Evolutionary conservation across 1,140 invertebrate species (phyloP), one percentile per base, ranked within the genome.

Genomic region (Pemphigus obesinymphae): DNA sequence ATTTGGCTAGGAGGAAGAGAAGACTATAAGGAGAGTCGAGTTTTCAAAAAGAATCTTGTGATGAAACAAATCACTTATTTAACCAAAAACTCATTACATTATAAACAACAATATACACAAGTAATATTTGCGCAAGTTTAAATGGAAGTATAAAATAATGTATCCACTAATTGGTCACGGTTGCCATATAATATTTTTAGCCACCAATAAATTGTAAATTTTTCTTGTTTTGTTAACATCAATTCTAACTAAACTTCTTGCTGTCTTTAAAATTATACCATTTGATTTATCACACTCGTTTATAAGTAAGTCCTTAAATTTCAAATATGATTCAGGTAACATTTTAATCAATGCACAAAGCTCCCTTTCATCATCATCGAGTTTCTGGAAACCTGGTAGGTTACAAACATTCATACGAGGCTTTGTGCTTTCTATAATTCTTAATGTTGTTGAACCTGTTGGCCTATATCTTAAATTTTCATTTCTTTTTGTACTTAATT

Each of bases 191-290:
- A 83, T 68, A 37, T 82, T 83, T 85, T 93, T 90, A 75, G 90
- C 86, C 7, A 93, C 85, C 4, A 97, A 88, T 87, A 93, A 93
- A 87, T 97, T 95, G 88, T 94, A 96, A 61, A 97, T 90, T 86
- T 95, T 95, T 80, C 95, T 90, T 3, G 95, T 97, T 88, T 97
- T 97, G 87, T 97, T 97, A 1, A 97, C 96, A 89, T 97, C 95
- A 83, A 97, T 97, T 87, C 96, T 97, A 15, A 97, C 90, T 10
- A 96, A 88, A 43, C 89, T 89, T 63, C 96, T 88, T 0, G 96
- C 96, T 86, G 95, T 93, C 26, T 93, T 90, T 31, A 97, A 88
- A 82, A 91, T 90, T 11, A 97, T 86, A 3, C 92, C 93, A 73
- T 90, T 88, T 43, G 86, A 84, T 85, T 93, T 94, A 81, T 91